These are phyloP conservation scores for Rousettus leschenaultii DNA, from an alignment of 2,113 vertebrate species.

Conservation along the genomic window DNA sequence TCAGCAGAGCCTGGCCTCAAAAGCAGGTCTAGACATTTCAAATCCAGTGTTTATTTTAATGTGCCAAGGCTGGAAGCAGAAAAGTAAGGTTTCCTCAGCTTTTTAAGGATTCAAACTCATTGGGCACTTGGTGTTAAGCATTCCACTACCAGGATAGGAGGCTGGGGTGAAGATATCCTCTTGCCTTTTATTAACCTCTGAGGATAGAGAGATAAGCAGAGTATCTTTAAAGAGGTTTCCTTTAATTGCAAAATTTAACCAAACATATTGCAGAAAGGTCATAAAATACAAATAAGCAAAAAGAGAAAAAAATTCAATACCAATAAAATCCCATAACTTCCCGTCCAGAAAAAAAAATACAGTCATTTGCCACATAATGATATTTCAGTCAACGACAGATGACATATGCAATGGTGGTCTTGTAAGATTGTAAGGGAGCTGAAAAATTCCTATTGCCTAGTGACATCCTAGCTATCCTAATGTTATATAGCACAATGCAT, in stretches of 20 bases:
- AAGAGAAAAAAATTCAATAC: constrained; percentile 27
- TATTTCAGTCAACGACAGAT: neutral
- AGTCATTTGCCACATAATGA: neutral
- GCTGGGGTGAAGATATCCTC: neutral
- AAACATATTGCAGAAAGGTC: neutral
- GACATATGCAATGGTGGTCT: neutral
- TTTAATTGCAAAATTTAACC: constrained; percentile 19
- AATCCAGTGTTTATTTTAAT: neutral
- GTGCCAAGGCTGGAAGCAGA: neutral
- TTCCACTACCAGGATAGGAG: neutral
- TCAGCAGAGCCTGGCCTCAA: neutral
- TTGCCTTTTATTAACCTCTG: neutral
- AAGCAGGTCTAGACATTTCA: neutral
- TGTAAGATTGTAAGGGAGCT: neutral
- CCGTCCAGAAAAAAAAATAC: neutral
- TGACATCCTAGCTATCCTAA: neutral
- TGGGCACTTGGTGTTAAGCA: neutral
- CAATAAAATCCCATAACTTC: neutral
- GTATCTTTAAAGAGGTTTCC: neutral
- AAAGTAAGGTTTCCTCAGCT: neutral
- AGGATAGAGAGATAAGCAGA: neutral
- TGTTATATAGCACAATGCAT: neutral
- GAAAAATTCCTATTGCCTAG: neutral
- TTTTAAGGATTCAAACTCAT: neutral
- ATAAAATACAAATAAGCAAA: constrained; percentile 37